Percentiles rank a stretch among this genome's conserved stretches.
These are phyloP conservation scores for Noctua pronuba DNA, from an alignment of 2,888 invertebrate species.

Conservation along the genomic window DNA sequence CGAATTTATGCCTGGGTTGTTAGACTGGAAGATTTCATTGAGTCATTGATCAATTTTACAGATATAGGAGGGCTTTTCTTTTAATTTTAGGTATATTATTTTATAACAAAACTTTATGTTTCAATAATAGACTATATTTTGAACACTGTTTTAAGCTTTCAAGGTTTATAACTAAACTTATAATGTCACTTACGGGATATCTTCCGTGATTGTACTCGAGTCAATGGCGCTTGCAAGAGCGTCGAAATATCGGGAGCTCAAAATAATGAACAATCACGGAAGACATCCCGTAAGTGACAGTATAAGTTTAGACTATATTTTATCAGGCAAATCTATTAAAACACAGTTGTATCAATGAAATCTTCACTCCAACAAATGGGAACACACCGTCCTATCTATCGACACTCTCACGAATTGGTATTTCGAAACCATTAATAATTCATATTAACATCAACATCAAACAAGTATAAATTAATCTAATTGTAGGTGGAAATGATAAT, in stretches of 20 bases:
- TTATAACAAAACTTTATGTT: no score
- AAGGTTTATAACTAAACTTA: no score
- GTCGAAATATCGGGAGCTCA: no score
- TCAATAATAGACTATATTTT: not conserved
- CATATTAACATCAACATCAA: constrained; percentile 59
- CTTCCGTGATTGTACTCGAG: no score
- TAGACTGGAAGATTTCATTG: constrained; percentile 34
- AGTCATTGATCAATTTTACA: constrained; percentile 13
- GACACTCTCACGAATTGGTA: constrained; percentile 54
- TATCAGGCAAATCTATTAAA: not conserved
- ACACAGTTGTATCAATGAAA: not conserved
- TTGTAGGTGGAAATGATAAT: constrained; percentile 65
- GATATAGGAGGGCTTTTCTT: not conserved
- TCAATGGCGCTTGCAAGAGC: no score
- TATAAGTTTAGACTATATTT: not conserved
- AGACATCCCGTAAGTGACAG: no score
- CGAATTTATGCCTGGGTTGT: constrained; percentile 14
- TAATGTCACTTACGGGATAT: no score
- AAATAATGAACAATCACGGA: no score
- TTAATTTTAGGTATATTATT: not conserved
- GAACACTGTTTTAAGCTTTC: no score
- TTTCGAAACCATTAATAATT: constrained; percentile 62
- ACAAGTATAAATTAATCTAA: constrained; percentile 62
- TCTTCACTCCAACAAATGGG: not conserved
- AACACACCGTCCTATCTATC: constrained; percentile 22